These are phyloP conservation scores for Mormyrus lacerda DNA, from an alignment of 2,113 vertebrate genomes.

Conservation along the genomic window DNA sequence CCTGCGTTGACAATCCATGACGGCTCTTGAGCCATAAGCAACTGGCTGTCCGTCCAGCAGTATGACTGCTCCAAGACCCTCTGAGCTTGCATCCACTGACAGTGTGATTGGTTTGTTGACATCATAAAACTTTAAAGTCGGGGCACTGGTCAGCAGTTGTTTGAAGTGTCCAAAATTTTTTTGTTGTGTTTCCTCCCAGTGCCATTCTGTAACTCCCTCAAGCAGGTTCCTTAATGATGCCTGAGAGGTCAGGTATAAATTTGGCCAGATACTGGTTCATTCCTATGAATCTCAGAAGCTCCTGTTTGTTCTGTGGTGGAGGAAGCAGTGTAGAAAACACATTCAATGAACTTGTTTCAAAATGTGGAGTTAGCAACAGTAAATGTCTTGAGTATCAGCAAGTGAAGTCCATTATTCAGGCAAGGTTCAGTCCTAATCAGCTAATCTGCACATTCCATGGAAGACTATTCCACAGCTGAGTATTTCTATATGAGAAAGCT, in stretches of 20 bases:
- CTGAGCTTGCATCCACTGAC: not conserved
- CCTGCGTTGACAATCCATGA: not conserved
- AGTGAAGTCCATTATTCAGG: no score
- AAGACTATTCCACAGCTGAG: no score
- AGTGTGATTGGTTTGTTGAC: not conserved
- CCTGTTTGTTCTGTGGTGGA: not conserved
- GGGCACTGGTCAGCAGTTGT: not conserved
- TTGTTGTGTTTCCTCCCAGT: not conserved
- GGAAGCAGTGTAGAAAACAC: not conserved
- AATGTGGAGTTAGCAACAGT: no score
- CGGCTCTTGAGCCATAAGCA: not conserved
- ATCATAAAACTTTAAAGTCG: not conserved
- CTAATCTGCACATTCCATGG: no score
- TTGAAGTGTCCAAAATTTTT: not conserved
- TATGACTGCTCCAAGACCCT: not conserved
- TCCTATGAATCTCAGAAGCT: not conserved
- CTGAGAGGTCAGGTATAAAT: no score
- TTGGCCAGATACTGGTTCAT: no score
- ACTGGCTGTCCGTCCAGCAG: not conserved
- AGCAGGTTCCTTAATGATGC: not conserved
- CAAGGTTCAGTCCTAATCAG: no score
- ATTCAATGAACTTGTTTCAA: no score
- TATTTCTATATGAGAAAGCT: no score
- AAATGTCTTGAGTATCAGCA: no score
- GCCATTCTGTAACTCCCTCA: not conserved